phyloP scores from a whole-genome alignment of 2,797 vertebrate species.

The Pangasius krempfi region DNA sequence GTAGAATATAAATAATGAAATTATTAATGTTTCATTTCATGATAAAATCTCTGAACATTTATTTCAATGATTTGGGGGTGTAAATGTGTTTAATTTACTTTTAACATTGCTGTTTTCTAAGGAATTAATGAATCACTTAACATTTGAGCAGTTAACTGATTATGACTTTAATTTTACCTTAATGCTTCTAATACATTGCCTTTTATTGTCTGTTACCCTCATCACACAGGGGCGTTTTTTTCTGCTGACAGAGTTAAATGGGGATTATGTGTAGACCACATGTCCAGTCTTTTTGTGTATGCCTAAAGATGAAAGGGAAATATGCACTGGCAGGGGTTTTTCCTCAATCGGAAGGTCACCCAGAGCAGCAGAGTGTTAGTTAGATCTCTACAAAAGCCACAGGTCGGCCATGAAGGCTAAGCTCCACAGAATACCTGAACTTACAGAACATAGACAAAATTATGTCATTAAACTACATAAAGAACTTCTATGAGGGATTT shows the following conservation, averaged over 20 bases:
- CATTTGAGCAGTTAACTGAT: background rate
- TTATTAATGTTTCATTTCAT: background rate
- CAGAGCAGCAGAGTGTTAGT: constrained; percentile 58
- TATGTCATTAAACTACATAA: constrained; percentile 79
- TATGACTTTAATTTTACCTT: constrained; percentile 12
- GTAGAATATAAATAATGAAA: background rate
- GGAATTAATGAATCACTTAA: background rate
- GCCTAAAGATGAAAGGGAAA: constrained; percentile 69
- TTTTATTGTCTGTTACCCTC: constrained; percentile 31
- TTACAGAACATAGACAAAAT: constrained; percentile 62
- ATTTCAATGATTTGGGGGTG: background rate
- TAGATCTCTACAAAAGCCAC: constrained; percentile 49
- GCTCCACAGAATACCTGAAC: constrained; percentile 56
- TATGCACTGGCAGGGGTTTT: constrained; percentile 70
- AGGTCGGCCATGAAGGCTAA: constrained; percentile 62
- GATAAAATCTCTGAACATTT: background rate
- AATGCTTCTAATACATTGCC: constrained; percentile 4
- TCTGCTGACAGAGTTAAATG: constrained; percentile 69
- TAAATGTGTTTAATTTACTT: background rate
- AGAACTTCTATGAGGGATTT: constrained; percentile 81
- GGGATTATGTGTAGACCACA: constrained; percentile 68
- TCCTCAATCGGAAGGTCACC: constrained; percentile 64
- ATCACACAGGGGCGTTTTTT: constrained; percentile 46
- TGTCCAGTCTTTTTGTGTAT: constrained; percentile 65
- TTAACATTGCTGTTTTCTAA: background rate